Conservation (phyloP, 2,888 invertebrate species). For the Parasteatoda lunata region DNA sequence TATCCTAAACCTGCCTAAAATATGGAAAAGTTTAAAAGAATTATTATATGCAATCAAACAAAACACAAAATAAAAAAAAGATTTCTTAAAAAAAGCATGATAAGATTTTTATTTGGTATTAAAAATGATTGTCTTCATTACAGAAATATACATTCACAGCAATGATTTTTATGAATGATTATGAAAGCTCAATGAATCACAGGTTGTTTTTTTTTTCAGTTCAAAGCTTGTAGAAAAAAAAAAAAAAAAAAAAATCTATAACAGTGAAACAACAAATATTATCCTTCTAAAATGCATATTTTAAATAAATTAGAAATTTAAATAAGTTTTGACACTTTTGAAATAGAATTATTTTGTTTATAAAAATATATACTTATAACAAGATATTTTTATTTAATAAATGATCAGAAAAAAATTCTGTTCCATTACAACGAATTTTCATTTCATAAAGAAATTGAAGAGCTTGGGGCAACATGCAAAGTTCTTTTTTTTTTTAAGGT, state of each 20-base stretch:
- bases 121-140: slow-evolving; percentile 51
- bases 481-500: no score
- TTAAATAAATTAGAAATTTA: background rate
- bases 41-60: no score
- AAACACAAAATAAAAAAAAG: no score
- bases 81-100: background rate
- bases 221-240: background rate
- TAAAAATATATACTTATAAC: background rate
- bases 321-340: background rate
- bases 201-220: slow-evolving; percentile 35
- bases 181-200: slow-evolving; percentile 63
- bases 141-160: slow-evolving; percentile 48
- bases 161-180: slow-evolving; percentile 29
- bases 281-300: background rate
- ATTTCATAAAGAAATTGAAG: background rate
- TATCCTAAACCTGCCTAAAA: no score
- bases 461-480: no score
- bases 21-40: no score
- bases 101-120: slow-evolving; percentile 37
- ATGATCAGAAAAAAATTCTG: background rate
- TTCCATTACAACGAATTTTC: background rate
- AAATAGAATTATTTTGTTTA: background rate
- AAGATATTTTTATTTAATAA: background rate
- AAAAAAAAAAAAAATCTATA: background rate
- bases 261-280: background rate